These are phyloP conservation scores for Schizotus pectinicornis DNA, from an alignment of 2,888 invertebrate genomes.

Conservation along the genomic window DNA sequence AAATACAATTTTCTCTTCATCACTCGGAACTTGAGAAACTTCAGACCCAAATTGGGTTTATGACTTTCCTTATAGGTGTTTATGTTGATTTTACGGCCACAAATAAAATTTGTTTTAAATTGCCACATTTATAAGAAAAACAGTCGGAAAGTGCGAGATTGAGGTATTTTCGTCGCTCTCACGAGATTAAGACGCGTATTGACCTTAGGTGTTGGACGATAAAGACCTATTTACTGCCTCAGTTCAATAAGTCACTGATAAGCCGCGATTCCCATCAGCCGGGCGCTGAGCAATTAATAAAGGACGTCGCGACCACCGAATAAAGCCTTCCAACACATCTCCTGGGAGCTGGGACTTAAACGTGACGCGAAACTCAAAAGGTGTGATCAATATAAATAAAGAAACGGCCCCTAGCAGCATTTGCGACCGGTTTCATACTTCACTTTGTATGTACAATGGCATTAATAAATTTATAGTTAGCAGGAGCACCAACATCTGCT, in stretches of 20 bases:
- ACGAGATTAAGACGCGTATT: slow-evolving; percentile 1
- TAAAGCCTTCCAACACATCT: slow-evolving; percentile 1
- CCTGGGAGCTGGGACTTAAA: not conserved
- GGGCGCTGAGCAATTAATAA: slow-evolving; percentile 6
- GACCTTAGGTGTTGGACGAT: slow-evolving; percentile 13
- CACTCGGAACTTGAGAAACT: not conserved
- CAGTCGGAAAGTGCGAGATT: not conserved
- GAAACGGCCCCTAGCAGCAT: not conserved
- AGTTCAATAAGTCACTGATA: slow-evolving; percentile 19
- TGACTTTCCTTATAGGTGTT: not conserved
- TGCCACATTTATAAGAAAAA: not conserved
- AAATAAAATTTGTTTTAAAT: not conserved
- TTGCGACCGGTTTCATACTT: slow-evolving; percentile 1
- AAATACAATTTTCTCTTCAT: slow-evolving; percentile 27
- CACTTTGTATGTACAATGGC: not conserved
- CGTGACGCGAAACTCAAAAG: slow-evolving; percentile 14
- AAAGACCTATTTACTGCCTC: slow-evolving; percentile 6
- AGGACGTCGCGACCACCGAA: not conserved
- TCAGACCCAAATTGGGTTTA: not conserved
- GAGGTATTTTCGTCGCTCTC: not conserved
- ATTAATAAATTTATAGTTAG: slow-evolving; percentile 1
- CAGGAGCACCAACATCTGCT: slow-evolving; percentile 11
- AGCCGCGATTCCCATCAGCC: slow-evolving; percentile 8
- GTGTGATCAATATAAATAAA: slow-evolving; percentile 11
- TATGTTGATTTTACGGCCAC: not conserved